phyloP scores from a whole-genome alignment of 2,888 invertebrate genomes.

The Pilophorus perplexus region DNA sequence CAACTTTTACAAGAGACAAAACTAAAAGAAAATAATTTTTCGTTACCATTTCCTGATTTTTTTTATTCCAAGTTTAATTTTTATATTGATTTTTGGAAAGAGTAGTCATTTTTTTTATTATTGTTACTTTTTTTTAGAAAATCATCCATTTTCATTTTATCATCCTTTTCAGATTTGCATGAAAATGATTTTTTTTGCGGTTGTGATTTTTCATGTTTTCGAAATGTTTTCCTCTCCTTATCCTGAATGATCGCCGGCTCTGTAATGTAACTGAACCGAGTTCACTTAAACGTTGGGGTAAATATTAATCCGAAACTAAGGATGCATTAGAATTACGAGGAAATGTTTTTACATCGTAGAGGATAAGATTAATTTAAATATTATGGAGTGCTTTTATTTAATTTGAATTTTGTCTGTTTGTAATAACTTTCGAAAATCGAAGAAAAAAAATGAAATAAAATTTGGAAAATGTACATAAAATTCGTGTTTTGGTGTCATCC shows the following conservation, averaged over 20 bases:
- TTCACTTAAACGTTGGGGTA: too few relatives aligned
- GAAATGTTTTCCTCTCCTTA: too few relatives aligned
- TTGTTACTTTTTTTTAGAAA: slow-evolving; percentile 34
- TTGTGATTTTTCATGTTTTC: too few relatives aligned
- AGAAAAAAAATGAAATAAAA: slow-evolving; percentile 18
- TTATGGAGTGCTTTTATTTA: slow-evolving; percentile 24
- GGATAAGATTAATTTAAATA: slow-evolving; percentile 22
- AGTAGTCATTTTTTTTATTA: slow-evolving; percentile 33
- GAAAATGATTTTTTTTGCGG: too few relatives aligned
- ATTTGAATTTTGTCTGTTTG: slow-evolving; percentile 26
- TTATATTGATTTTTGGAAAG: not conserved
- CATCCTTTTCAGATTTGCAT: too few relatives aligned
- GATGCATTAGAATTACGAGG: not conserved
- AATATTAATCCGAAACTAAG: slow-evolving; percentile 1
- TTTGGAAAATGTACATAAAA: too few relatives aligned
- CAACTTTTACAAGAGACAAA: slow-evolving; percentile 23
- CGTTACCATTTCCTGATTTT: not conserved
- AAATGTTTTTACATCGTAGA: slow-evolving; percentile 5
- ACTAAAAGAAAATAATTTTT: slow-evolving; percentile 7
- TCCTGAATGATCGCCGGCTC: too few relatives aligned
- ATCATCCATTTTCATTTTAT: too few relatives aligned
- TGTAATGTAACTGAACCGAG: too few relatives aligned
- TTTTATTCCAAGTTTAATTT: not conserved
- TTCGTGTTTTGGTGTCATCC: slow-evolving; percentile 3
- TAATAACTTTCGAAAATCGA: slow-evolving; percentile 22